Evolutionary conservation across 2,113 vertebrate genomes (phyloP), one percentile per base, ranked within the genome.

Genomic region (Myiozetetes cayanensis): DNA sequence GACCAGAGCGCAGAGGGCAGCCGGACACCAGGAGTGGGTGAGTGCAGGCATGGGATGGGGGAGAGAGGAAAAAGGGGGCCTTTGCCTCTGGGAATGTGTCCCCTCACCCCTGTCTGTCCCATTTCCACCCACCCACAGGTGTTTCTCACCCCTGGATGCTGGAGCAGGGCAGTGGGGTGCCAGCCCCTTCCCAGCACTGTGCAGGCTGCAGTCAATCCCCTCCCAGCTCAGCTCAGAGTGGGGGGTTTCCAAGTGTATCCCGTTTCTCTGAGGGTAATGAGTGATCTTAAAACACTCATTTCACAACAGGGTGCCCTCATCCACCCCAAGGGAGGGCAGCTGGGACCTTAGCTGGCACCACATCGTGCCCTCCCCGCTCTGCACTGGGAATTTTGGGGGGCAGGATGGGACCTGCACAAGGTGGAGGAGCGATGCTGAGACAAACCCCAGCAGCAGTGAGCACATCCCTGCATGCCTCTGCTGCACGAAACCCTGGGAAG

Each of bases 361-460:
- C 18, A 19, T 31, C 0, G 0, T 31, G 37, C 24, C 5, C 33
- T 88, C 33, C 28, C 20, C 0, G 0, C 56, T 79, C 46, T 58
- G 27, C 21, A 66, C 21, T 43, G 81, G 56, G 23, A 15, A 15
- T 62, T 43, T 31, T 23, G 19, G 10, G 9, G 28, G 13, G 15
- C 52, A 73, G 72, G 62, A 83, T 56, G 30, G 14, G 27, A 50
- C 30, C 37, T 67, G 17, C 5, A 3, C 0, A 4, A 53, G 15
- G 10, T 39, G 14, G 18, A 67, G 35, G 12, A 77, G 30, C 0
- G 16, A 47, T 63, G 30, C 24, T 44, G 59, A 65, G 43, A 37
- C 10, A 49, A 90, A 77, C 8, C 43, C 23, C 56, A 68, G 35
- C 13, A 31, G 10, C 14, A 46, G 2, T 0, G 2, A 75, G 31